phyloP scores from a whole-genome alignment of 2,113 vertebrate species.

The Festucalex cinctus region DNA sequence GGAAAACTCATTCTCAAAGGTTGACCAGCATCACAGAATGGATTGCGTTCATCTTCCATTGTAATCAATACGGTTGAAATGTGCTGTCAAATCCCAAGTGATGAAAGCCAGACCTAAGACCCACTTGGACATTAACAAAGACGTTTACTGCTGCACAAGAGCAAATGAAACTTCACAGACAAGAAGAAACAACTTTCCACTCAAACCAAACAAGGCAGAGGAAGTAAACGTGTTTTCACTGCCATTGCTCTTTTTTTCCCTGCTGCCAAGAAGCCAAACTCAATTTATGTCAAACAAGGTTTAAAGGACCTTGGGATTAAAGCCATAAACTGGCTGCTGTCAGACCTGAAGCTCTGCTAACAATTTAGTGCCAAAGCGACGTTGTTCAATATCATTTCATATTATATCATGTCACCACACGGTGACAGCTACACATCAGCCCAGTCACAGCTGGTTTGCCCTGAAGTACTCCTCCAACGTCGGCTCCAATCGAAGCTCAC shows the following conservation, averaged over 20 bases:
- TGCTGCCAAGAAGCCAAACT: slow-evolving; percentile 87
- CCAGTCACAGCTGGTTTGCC: slow-evolving; percentile 97
- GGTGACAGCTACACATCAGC: slow-evolving; percentile 90
- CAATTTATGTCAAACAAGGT: slow-evolving; percentile 99
- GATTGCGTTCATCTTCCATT: neutral
- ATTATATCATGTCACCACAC: slow-evolving; percentile 96
- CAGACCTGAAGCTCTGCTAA: slow-evolving; percentile 96
- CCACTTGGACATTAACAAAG: slow-evolving; percentile 41
- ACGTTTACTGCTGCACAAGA: slow-evolving; percentile 26
- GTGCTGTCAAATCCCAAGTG: slow-evolving; percentile 1
- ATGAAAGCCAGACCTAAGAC: slow-evolving; percentile 3
- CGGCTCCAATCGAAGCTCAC: slow-evolving; percentile 87
- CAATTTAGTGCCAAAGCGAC: slow-evolving; percentile 96
- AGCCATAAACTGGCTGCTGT: slow-evolving; percentile 98
- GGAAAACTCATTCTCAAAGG: too few relatives aligned
- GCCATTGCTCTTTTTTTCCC: slow-evolving; percentile 64
- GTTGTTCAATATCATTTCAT: slow-evolving; percentile 99
- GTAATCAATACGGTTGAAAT: neutral
- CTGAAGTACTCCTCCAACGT: slow-evolving; percentile 92
- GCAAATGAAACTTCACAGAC: slow-evolving; percentile 50
- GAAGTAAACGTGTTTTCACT: slow-evolving; percentile 73
- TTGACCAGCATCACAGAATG: too few relatives aligned
- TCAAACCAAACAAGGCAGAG: slow-evolving; percentile 82
- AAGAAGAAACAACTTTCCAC: slow-evolving; percentile 76
- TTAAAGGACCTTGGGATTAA: slow-evolving; percentile 99